Conservation (phyloP, 2,888 invertebrate species). For the Dorcus hopei region DNA sequence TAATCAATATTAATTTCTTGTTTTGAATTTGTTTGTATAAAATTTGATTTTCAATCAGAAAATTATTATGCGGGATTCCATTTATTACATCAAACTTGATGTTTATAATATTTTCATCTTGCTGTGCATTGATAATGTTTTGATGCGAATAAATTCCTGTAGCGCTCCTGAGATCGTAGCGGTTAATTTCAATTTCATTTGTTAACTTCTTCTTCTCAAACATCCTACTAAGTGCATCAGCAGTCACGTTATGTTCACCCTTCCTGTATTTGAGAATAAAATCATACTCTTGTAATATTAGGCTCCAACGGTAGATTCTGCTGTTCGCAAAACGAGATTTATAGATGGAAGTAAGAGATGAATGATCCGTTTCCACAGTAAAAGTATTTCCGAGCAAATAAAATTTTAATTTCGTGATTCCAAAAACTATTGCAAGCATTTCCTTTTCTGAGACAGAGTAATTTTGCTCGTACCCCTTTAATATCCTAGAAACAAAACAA, state of each 20-base stretch:
- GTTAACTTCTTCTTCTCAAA: not conserved
- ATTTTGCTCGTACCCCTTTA: not conserved
- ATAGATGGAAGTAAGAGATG: not conserved
- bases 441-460: conserved; percentile 8
- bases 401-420: conserved; percentile 1
- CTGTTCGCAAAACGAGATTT: not conserved
- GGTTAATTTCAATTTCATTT: not conserved
- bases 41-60: not conserved
- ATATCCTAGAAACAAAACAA: not conserved
- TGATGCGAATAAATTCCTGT: not conserved
- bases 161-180: not conserved
- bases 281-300: conserved; percentile 6
- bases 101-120: not conserved
- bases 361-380: conserved; percentile 3
- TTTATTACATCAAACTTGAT: not conserved
- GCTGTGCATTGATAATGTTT: not conserved
- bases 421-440: conserved; percentile 8
- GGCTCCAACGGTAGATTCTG: conserved; percentile 1
- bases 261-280: not conserved
- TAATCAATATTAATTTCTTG: not conserved
- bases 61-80: not conserved
- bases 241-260: not conserved
- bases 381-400: conserved; percentile 7
- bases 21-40: not conserved
- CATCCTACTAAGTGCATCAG: not conserved